A percentile compares a stretch with the other conserved stretches of the same genome.
Conservation (phyloP, 2,888 invertebrate genomes). For the Allacma fusca region DNA sequence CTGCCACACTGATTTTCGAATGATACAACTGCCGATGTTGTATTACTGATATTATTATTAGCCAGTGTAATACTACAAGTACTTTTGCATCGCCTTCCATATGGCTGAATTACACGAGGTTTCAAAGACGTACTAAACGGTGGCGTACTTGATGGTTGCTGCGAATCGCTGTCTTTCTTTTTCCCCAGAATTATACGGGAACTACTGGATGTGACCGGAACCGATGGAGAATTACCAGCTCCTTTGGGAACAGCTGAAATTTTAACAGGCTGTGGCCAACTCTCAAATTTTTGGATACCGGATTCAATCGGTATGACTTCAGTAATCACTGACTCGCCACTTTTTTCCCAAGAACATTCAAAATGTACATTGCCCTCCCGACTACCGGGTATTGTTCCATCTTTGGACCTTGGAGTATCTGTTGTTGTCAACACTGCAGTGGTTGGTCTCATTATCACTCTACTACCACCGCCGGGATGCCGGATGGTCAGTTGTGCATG, state of each 20-base stretch:
- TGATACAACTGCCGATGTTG: slow-evolving; percentile 17
- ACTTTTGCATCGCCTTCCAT: slow-evolving; percentile 70
- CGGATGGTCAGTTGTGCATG: slow-evolving; percentile 74
- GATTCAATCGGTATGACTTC: slow-evolving; percentile 54
- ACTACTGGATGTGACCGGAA: not conserved
- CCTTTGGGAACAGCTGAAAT: not conserved
- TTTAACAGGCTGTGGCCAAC: slow-evolving; percentile 49
- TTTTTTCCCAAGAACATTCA: slow-evolving; percentile 67
- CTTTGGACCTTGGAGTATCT: not conserved
- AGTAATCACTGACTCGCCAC: slow-evolving; percentile 43
- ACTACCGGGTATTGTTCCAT: slow-evolving; percentile 55
- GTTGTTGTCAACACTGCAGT: slow-evolving; percentile 23
- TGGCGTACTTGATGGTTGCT: not conserved
- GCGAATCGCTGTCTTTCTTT: not conserved
- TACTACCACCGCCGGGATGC: slow-evolving; percentile 63
- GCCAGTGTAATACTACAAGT: slow-evolving; percentile 75
- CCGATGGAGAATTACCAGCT: too few relatives aligned
- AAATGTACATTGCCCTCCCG: slow-evolving; percentile 68
- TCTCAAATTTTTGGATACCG: slow-evolving; percentile 61
- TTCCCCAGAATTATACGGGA: not conserved
- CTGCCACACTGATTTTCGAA: slow-evolving; percentile 22
- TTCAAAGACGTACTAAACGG: slow-evolving; percentile 31
- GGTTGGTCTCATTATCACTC: slow-evolving; percentile 39
- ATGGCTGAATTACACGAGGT: slow-evolving; percentile 64
- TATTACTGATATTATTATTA: slow-evolving; percentile 51